Evolutionary conservation across 2,888 invertebrate species (phyloP), one percentile per base, ranked within the genome.

Genomic region (Sminthurides aquaticus): DNA sequence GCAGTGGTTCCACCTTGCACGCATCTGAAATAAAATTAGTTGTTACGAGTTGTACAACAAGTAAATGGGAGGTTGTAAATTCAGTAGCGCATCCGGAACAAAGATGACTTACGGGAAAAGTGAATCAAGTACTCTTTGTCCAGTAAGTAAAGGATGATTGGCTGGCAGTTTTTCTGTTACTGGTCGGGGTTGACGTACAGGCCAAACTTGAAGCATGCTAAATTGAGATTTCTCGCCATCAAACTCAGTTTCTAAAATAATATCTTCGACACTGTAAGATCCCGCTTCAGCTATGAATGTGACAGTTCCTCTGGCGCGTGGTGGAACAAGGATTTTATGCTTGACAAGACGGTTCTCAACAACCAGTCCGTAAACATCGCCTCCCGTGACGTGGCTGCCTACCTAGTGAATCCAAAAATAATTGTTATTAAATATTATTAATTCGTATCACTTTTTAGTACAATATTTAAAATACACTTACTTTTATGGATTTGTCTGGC

Each of bases 141-240:
- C 99, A 75, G 98, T 98, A 71, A 99, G 85, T 77, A 99, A 85
- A 57, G 99, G 99, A 80, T 96, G 90, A 84, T 99, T 99, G 77
- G 98, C 97, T 66, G 97, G 97, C 75, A 98, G 83, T 83, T 99
- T 99, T 82, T 99, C 99, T 22, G 95, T 91, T 67, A 89, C 88
- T 49, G 99, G 99, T 72, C 99, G 85, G 67, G 97, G 94, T 80
- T 95, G 94, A 79, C 99, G 89, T 75, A 99, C 99, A 5, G 99
- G 99, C 99, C 99, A 99, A 71, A 99, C 92, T 84, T 99, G 99
- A 81, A 99, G 83, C 98, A 99, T 99, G 69, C 86, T 88, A 82
- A 87, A 95, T 79, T 91, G 87, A 67, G 88, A 86, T 77, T 86
- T 87, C 79, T 96, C 91, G 22, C 97, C 97, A 80, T 98, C 96